Conservation (phyloP, 2,888 invertebrate species). For the Pachycephus smyrnensis region DNA sequence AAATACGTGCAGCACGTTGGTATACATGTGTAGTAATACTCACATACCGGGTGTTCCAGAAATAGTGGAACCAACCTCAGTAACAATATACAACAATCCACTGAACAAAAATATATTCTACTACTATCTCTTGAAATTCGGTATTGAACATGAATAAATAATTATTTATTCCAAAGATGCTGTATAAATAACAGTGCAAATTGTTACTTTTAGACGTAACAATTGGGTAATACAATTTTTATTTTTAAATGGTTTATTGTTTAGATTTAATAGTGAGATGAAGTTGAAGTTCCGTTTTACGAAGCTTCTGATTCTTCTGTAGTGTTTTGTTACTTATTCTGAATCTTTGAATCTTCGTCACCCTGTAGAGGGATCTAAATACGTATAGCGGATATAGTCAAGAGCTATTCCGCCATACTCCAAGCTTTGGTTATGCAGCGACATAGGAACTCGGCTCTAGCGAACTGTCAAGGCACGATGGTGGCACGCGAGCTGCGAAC, state of each 20-base stretch:
- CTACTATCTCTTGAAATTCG: no score
- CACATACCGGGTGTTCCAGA: conserved; percentile 9
- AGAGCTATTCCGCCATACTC: not conserved
- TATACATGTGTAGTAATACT: conserved; percentile 22
- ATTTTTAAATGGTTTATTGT: no score
- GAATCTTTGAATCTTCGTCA: not conserved
- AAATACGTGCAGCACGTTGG: conserved; percentile 30
- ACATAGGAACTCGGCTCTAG: conserved; percentile 27
- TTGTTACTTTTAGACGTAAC: no score
- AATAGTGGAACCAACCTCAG: not conserved
- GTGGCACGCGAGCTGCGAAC: conserved; percentile 39
- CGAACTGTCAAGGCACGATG: conserved; percentile 38
- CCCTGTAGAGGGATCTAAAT: not conserved
- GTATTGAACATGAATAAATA: no score
- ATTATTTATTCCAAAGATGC: no score
- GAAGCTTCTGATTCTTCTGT: not conserved
- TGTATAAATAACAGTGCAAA: no score
- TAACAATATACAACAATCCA: no score
- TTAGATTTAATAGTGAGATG: no score
- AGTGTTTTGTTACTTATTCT: not conserved
- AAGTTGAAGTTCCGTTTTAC: no score
- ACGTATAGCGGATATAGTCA: not conserved
- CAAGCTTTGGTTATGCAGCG: not conserved
- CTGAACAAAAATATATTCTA: no score
- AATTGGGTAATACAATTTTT: no score